These are phyloP conservation scores for Microplitis manilae DNA, from an alignment of 2,888 invertebrate genomes.

Conservation along the genomic window DNA sequence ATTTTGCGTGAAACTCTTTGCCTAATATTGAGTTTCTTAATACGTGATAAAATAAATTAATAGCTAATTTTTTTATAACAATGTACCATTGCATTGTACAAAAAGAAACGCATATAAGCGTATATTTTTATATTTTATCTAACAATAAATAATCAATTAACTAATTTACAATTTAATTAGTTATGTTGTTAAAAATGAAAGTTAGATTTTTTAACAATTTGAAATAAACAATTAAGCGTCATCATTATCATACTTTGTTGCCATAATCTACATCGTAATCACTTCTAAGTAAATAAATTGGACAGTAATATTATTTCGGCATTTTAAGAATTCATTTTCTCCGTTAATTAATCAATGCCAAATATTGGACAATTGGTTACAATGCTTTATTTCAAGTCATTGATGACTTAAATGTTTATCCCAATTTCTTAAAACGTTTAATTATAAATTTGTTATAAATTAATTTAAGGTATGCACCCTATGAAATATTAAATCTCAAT, in stretches of 20 bases:
- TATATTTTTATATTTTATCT: not conserved
- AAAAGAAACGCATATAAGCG: conserved; percentile 17
- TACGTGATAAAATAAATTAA: not conserved
- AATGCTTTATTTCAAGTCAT: not conserved
- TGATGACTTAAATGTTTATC: not conserved
- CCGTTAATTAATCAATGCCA: not conserved
- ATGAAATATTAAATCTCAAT: conserved; percentile 44
- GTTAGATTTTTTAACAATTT: not conserved
- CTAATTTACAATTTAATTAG: conserved; percentile 20
- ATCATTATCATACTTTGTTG: conserved; percentile 32
- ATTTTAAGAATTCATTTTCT: conserved; percentile 10
- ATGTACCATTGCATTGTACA: not conserved
- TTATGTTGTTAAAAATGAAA: not conserved
- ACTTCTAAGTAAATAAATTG: conserved; percentile 50
- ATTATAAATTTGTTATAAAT: conserved; percentile 14
- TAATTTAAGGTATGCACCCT: conserved; percentile 47
- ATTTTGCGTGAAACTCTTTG: not conserved
- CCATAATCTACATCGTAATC: conserved; percentile 43
- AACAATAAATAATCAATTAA: not conserved
- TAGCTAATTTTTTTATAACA: not conserved
- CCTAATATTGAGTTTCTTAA: not conserved
- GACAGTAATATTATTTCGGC: conserved; percentile 45
- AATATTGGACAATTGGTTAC: not conserved
- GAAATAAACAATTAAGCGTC: conserved; percentile 34
- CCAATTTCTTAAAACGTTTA: conserved; percentile 4